Evolutionary conservation across 2,797 vertebrate species (phyloP).

Genomic region (Chelon labrosus): DNA sequence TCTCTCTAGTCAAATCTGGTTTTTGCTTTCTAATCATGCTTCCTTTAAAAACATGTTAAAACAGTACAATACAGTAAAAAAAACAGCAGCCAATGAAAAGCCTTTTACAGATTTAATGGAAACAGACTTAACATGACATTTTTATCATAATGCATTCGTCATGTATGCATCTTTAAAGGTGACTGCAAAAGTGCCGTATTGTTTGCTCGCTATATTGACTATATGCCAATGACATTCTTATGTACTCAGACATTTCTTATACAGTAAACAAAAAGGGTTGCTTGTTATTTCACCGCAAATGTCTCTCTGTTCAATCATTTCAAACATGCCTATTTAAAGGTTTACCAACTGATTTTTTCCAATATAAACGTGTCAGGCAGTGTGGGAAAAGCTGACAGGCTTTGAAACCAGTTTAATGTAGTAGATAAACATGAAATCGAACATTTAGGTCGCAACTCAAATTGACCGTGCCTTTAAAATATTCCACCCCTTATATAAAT

Average conservation of each 20-base stretch:
- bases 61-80: not conserved
- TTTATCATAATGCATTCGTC: not conserved
- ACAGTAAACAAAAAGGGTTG: not conserved
- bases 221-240: constrained; percentile 13
- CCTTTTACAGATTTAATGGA: constrained; percentile 2
- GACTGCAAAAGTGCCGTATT: constrained; percentile 40
- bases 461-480: not conserved
- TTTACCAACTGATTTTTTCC: not conserved
- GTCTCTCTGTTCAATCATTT: not conserved
- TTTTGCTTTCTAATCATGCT: not conserved
- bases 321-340: not conserved
- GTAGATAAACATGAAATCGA: not conserved
- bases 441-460: not conserved
- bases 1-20: constrained; percentile 5
- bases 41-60: not conserved
- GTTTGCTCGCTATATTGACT: constrained; percentile 47
- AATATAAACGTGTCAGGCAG: not conserved
- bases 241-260: constrained; percentile 49
- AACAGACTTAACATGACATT: not conserved
- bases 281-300: not conserved
- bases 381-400: not conserved
- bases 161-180: not conserved
- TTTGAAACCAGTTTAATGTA: not conserved
- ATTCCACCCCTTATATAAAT: not conserved
- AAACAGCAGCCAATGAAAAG: not conserved